Conservation (phyloP, 2,797 vertebrate species). For the Perodicticus potto region DNA sequence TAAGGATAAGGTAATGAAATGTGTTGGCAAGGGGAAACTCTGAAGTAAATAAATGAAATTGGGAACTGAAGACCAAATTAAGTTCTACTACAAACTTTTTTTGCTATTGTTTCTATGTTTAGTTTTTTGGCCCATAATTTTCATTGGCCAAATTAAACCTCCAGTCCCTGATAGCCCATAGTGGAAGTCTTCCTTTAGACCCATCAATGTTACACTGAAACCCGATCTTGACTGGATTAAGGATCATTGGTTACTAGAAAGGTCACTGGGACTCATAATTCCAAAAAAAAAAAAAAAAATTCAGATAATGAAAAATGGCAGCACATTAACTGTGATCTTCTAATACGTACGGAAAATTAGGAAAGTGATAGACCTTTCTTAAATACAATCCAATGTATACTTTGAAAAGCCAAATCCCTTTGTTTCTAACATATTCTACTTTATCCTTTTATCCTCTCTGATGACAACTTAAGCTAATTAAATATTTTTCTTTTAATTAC, state of each 20-base stretch:
- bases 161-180: background rate
- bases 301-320: background rate
- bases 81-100: background rate
- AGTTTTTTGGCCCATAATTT: background rate
- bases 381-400: background rate
- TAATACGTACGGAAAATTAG: background rate
- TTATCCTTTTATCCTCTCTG: background rate
- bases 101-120: background rate
- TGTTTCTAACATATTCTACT: background rate
- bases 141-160: background rate
- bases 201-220: background rate
- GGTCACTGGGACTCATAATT: background rate
- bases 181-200: slow-evolving; percentile 15
- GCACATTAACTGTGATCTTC: background rate
- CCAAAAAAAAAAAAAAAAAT: background rate
- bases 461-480: background rate
- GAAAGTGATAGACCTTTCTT: background rate
- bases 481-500: background rate
- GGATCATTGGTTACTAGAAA: background rate
- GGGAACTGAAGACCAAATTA: background rate
- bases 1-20: background rate
- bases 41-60: background rate
- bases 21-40: background rate
- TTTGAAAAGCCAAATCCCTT: background rate
- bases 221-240: background rate